Evolutionary conservation across 2,888 invertebrate species (phyloP).

Genomic region (Drosophila quasianomalipes): DNA sequence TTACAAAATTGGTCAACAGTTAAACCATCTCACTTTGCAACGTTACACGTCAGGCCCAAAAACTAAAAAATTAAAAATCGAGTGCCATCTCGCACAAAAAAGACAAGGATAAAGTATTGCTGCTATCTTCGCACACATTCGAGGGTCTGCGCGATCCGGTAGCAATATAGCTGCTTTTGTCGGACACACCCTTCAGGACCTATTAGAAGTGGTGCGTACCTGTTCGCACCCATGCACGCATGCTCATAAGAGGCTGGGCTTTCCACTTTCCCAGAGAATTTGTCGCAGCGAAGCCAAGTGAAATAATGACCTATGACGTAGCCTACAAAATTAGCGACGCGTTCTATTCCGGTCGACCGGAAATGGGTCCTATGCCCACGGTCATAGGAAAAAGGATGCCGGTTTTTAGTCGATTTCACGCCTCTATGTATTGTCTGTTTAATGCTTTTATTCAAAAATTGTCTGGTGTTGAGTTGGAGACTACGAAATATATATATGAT

Average conservation of each 20-base stretch:
- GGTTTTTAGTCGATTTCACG: neutral
- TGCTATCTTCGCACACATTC: neutral
- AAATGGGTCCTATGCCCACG: neutral
- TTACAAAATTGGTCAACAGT: neutral
- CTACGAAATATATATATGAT: constrained; percentile 22
- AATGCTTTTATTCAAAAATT: constrained; percentile 15
- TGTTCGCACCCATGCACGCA: neutral
- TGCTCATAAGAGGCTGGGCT: neutral
- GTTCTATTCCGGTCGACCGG: too few relatives aligned
- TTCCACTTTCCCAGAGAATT: neutral
- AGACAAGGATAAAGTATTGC: too few relatives aligned
- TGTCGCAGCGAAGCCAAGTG: neutral
- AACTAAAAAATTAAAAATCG: too few relatives aligned
- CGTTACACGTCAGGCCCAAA: too few relatives aligned
- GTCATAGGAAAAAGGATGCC: neutral
- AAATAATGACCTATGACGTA: neutral
- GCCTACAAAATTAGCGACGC: too few relatives aligned
- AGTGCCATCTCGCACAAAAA: too few relatives aligned
- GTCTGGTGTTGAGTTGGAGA: constrained; percentile 1
- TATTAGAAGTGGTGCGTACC: neutral
- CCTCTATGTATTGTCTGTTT: neutral
- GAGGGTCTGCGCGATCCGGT: neutral
- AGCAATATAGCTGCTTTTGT: neutral
- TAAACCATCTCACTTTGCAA: neutral
- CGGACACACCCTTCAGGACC: neutral